Base-by-base conservation (phyloP, 2,888 invertebrate species). In the Tetragonula carbonaria region DNA sequence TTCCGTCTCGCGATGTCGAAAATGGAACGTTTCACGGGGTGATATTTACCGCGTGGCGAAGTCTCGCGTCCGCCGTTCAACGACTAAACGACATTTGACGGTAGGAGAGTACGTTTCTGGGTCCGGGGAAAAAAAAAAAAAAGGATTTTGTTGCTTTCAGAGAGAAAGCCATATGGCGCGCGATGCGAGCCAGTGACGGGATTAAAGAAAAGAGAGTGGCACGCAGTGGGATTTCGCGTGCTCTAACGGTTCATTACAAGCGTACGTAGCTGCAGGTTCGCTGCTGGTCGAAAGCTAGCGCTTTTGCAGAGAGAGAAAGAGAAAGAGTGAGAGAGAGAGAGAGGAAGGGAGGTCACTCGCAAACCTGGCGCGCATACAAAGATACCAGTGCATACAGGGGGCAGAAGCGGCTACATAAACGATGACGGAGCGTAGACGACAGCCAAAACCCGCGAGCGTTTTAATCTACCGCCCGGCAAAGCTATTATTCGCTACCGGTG, bases 381-480 rank as follows among this genome's bases (percentile, higher is more conserved):
- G 67, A 74, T 59, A 78, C 28, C 4, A 18, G 57, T 53, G 57
- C 59, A 67, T 51, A 57, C 45, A 50, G 16, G 45, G 59, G 72
- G 28, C 57, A 65, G 33, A 28, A 28, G 23, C 63, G 78, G 59
- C 73, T 65, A 50, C 80, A 85, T 79, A 86, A 87, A 86, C 84
- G 82, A 82, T 82, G 87, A 81, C 80, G 77, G 74, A 87, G 81
- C 85, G 80, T 68, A 77, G 71, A 78, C 85, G 86, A 81, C 79
- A 78, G 83, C 82, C 88, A 83, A 85, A 86, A 88, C 82, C 87
- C 88, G 89, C 81, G 86, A 89, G 89, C 89, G 88, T 89, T 89
- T 89, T 89, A 89, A 89, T 89, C 86, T 88, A 85, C 89, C 82
- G 77, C 38, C 80, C 84, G 74, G 87, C 83, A 78, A 78, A 85